Conservation (phyloP, 2,888 invertebrate species). For the Trissolcus japonicus region DNA sequence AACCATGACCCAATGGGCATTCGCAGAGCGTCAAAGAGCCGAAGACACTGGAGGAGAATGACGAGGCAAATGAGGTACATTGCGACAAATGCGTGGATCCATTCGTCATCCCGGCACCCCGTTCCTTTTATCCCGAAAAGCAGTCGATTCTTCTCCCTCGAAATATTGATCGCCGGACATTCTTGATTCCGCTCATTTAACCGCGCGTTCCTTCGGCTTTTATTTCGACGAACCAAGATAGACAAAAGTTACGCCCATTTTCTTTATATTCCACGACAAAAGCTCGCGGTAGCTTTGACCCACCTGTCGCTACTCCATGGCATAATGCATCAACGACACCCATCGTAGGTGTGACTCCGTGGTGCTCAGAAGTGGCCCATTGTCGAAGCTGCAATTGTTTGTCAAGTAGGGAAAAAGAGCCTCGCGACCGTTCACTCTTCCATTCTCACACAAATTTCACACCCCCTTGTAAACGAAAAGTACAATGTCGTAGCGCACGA, state of each 20-base stretch:
- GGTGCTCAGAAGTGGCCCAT: conserved; percentile 60
- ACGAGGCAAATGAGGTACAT: conserved; percentile 44
- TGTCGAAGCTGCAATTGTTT: conserved; percentile 56
- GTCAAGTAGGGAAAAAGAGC: conserved; percentile 35
- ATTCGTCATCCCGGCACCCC: conserved; percentile 44
- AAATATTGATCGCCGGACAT: conserved; percentile 47
- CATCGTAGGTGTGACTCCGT: conserved; percentile 58
- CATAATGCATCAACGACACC: conserved; percentile 46
- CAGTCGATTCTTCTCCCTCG: conserved; percentile 35
- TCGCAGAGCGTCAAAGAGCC: conserved; percentile 17
- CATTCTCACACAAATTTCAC: conserved; percentile 44
- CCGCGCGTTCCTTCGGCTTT: conserved; percentile 45
- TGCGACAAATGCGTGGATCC: conserved; percentile 34
- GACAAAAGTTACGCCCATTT: conserved; percentile 60
- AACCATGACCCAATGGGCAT: conserved; percentile 18
- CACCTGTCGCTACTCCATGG: conserved; percentile 55
- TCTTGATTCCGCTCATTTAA: conserved; percentile 49
- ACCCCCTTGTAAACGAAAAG: conserved; percentile 43
- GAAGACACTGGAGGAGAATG: conserved; percentile 38
- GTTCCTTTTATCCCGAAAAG: conserved; percentile 36
- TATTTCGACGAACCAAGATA: conserved; percentile 50
- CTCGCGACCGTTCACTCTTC: conserved; percentile 34
- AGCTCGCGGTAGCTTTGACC: conserved; percentile 58
- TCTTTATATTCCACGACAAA: conserved; percentile 65
- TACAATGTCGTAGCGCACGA: conserved; percentile 22